Evolutionary conservation across 2,797 vertebrate genomes (phyloP), one percentile per base, ranked within the genome.

Genomic region (Poecilia velifera): DNA sequence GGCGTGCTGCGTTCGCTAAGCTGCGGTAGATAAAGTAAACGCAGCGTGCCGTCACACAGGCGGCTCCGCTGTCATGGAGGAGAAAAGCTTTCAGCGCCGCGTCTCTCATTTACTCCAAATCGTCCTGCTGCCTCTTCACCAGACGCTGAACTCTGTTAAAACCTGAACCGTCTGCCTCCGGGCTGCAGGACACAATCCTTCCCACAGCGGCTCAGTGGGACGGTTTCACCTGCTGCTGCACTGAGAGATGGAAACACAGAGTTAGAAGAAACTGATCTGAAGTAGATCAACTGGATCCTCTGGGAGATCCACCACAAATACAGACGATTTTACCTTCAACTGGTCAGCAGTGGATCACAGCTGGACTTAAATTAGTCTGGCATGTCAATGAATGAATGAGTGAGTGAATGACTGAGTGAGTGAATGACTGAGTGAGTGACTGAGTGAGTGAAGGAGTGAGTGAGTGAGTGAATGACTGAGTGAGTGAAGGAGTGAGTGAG

Each of bases 111-210:
- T 82, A 84, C 89, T 89, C 78, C 76, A 83, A 85, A 85, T 89
- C 82, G 80, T 79, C 73, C 34, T 80, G 83, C 55, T 79, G 72
- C 72, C 72, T 78, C 80, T 84, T 80, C 62, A 79, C 72, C 76
- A 66, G 51, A 9, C 47, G 47, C 47, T 20, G 47, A 49, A 20
- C 47, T 47, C 47, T 0, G 70, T 76, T 78, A 78, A 79, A 73
- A 74, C 83, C 53, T 6, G 3, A 39, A 75, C 16, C 9, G 5
- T 10, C 82, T 75, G 77, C 88, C 84, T 77, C 80, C 89, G 91
- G 93, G 92, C 93, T 94, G 93, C 88, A 92, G 87, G 88, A 91
- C 89, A 94, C 94, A 92, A 95, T 94, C 94, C 94, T 93, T 92
- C 95, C 90, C 90, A 94, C 95, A 94, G 93, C 94, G 92, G 90